Evolutionary conservation across 1,140 invertebrate species (phyloP), one percentile per base, ranked within the genome.

Genomic region (Lerema accius): DNA sequence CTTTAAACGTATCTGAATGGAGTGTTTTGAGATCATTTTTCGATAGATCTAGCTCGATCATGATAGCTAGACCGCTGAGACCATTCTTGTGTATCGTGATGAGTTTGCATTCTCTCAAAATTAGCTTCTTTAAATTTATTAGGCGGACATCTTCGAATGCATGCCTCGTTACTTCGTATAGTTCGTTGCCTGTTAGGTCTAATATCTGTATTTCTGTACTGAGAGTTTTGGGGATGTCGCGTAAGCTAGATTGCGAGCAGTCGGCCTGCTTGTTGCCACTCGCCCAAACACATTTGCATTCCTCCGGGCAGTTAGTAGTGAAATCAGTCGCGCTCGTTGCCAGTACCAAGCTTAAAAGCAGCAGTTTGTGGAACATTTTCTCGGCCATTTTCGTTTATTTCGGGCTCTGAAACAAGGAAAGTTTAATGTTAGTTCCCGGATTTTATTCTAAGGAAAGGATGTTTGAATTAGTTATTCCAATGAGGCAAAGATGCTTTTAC

Each of bases 41-140:
- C 0, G 96, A 96, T 42, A 98, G 86, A 80, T 98, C 96, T 26
- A 98, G 89, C 84, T 98, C 96, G 26, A 97, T 96, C 39, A 98
- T 92, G 59, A 97, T 95, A 42, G 92, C 92, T 11, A 98, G 91
- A 0, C 94, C 94, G 55, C 92, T 93, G 71, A 98, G 95, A 0
- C 96, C 95, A 56, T 94, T 93, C 16, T 93, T 92, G 67, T 96
- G 91, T 4, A 98, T 91, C 3, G 91, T 90, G 61, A 93, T 90
- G 4, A 98, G 93, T 53, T 93, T 93, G 78, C 96, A 96, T 68
- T 95, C 94, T 63, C 90, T 92, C 40, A 97, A 73, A 56, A 94
- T 93, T 2, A 98, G 85, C 78, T 96, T 96, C 74, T 98, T 97
- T 10, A 98, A 84, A 79, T 98, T 96, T 5, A 94, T 92, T 1